Base-by-base conservation (phyloP, 2,888 invertebrate genomes). In the Drosophila neoperkinsi region DNA sequence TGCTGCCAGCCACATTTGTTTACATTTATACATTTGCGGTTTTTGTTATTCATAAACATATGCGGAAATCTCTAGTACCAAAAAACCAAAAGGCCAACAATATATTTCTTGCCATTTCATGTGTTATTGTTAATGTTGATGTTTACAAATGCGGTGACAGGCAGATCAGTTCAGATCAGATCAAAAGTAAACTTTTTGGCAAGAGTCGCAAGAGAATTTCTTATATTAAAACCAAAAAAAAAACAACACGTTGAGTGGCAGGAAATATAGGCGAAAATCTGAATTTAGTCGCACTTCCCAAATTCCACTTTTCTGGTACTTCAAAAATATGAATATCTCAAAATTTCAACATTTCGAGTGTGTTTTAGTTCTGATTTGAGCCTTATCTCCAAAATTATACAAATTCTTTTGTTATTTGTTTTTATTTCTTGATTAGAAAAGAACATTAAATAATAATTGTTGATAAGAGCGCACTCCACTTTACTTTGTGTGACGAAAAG, bases 21-120 rank as follows among this genome's bases (percentile, higher is more conserved):
- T 78, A 78, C 75, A 75, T 78, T 78, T 33, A 57, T 38, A 59
- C 67, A 68, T 65, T 79, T 74, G 75, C 50, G 75, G 74, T 73
- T 69, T 41, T 21, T 21, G 34, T 53, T 73, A 38, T 62, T 60
- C 59, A 63, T 79, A 78, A 79, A 78, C 71, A 75, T 46, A 46
- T 63, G 79, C 55, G 71, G 58, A 76, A 72, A 67, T 67, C 58
- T 71, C 31, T 46, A 16, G 34, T 18, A 60, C 25, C 52, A 50
- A 16, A 49, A 16, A 49, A 38, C 59, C 41, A 38, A 68, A 57
- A 59, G 16, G 18, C 52, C 34, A 59, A 56, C 65, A 59, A 68
- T 9, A 6, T 46, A 58, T 67, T 63, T 43, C n/a, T 36, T 64
- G 34, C 43, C 61, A 61, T 46, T 58, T 53, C n/a, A 36, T 30